phyloP scores from a whole-genome alignment of 2,797 vertebrate species.

The Pithecia hirsuta region DNA sequence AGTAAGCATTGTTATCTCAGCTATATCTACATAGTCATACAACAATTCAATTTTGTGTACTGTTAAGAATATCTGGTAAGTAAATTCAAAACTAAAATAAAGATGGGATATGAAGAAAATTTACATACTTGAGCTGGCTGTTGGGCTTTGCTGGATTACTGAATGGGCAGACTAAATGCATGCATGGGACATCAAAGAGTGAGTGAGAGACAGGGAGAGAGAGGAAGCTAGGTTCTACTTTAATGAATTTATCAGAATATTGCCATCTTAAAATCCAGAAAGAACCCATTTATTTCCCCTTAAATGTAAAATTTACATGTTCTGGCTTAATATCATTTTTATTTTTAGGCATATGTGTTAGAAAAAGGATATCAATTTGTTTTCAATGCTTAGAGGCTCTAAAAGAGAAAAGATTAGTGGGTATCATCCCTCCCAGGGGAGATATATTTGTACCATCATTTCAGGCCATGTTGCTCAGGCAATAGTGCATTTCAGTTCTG shows the following conservation, averaged over 20 bases:
- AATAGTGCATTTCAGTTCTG: background rate
- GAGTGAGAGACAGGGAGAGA: background rate
- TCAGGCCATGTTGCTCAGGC: background rate
- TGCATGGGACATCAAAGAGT: background rate
- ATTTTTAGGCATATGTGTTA: background rate
- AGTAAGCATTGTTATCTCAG: background rate
- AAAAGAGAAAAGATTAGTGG: background rate
- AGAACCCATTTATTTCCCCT: background rate
- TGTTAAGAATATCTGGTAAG: background rate
- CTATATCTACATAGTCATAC: background rate
- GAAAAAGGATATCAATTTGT: background rate
- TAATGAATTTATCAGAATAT: slow-evolving; percentile 21
- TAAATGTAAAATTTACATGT: background rate
- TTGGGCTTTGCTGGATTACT: background rate
- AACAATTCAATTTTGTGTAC: background rate
- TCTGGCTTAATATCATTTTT: background rate
- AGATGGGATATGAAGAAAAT: background rate
- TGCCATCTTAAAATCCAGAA: background rate
- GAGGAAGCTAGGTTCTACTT: background rate
- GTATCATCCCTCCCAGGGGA: background rate
- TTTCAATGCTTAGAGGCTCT: background rate
- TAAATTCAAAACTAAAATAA: slow-evolving; percentile 10
- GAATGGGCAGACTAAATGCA: background rate
- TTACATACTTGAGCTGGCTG: background rate
- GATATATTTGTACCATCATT: background rate